A percentile compares a stretch with the other conserved stretches of the same genome.
These are phyloP conservation scores for Gobius niger DNA, from an alignment of 2,113 vertebrate species.

Conservation along the genomic window DNA sequence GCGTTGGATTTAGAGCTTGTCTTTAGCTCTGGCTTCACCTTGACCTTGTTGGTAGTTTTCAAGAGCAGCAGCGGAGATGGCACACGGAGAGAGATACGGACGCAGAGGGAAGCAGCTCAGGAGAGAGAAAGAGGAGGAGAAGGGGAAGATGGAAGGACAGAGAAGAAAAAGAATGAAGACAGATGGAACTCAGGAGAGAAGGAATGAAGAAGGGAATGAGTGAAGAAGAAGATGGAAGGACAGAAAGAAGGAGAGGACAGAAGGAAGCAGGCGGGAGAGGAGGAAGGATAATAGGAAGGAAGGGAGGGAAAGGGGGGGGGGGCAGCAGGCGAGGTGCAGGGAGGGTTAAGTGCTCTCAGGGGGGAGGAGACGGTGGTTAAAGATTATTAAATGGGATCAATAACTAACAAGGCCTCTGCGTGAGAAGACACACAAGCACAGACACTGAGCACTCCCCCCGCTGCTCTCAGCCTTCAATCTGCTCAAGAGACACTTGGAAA, in stretches of 20 bases:
- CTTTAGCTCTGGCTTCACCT: conserved; percentile 44
- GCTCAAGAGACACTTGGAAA: too few relatives aligned
- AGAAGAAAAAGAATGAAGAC: background rate
- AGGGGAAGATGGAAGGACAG: background rate
- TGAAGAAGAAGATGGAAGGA: background rate
- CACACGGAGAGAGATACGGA: background rate
- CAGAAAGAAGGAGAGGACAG: background rate
- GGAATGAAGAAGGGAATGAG: background rate
- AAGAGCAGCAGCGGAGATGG: background rate
- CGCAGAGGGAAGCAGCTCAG: conserved; percentile 10
- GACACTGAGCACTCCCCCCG: background rate
- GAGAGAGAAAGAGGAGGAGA: conserved; percentile 15
- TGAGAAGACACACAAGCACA: conserved; percentile 8
- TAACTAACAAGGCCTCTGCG: conserved; percentile 69
- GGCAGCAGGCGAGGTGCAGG: conserved; percentile 8
- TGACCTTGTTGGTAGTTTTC: conserved; percentile 33
- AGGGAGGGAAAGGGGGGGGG: conserved; percentile 12
- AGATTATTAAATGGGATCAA: conserved; percentile 79
- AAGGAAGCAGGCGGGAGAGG: background rate
- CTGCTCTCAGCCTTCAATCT: too few relatives aligned
- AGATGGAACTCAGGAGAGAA: background rate
- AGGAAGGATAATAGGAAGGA: background rate
- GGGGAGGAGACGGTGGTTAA: conserved; percentile 63
- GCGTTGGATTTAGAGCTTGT: conserved; percentile 40
- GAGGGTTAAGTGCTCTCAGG: conserved; percentile 71